Evolutionary conservation across 92 coral and sea anemone genomes (phyloP), one percentile per base, ranked within the genome.

Genomic region (Pocillopora grandis): DNA sequence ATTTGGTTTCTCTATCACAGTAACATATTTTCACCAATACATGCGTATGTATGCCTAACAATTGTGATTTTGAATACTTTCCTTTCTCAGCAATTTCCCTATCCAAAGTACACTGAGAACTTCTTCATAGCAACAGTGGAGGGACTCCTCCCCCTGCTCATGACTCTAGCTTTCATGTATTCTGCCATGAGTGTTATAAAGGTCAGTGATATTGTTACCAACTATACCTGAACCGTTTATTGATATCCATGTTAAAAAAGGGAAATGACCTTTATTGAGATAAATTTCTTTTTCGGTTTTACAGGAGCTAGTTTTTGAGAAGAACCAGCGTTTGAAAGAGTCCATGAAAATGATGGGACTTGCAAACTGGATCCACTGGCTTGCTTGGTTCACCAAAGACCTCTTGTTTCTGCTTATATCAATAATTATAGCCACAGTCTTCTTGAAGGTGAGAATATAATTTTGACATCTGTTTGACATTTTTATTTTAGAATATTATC

Each of bases 281-380:
- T 27, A 27, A 27, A 27, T 27, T 27, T 27, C 56, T 23, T 9
- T 15, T 64, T 37, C 79, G 9, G 49, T 55, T 13, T 66, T 23
- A 27, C 69, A 96, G 99, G 99, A 96, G 87, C 76, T 96, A 27
- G 99, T 96, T 4, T 66, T 84, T 78, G 99, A 96, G 85, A 96
- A 96, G 75, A 98, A 96, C 60, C 65, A 89, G n/a, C 96, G 99
- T 76, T 89, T 96, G 60, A 96, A 96, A 89, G 99, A 96, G 58
- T 94, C 99, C 14, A 96, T 96, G 99, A 96, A 94, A 75, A 96
- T 96, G 99, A 96, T 96, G 99, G 99, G 99, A 66, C 88, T 96
- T 23, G 92, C 94, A 5, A 94, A 96, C 89, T 96, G 99, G 99
- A 88, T 96, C 52, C 99, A 96, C 87, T 96, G 99, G 99, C 35